Evolutionary conservation across 2,113 vertebrate genomes (phyloP), one percentile per base, ranked within the genome.

Genomic region (Arenaria interpres): DNA sequence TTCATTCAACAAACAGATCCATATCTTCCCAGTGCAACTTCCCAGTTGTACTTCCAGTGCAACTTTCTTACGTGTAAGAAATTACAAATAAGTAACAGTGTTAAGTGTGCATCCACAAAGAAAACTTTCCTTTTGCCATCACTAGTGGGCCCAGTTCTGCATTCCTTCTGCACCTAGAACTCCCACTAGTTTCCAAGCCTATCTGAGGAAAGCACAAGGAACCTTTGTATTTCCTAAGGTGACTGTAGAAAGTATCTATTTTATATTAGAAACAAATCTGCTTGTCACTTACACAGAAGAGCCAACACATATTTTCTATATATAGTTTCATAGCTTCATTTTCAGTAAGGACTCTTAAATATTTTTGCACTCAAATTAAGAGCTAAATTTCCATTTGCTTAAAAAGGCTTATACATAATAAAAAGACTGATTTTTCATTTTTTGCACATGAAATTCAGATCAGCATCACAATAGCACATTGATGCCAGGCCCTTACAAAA

Each of bases 401-500:
- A 66, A 54, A 94, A 96, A 95, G 79, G 12, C 23, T 92, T 89
- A 91, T 53, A 93, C 82, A 87, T 89, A 90, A 89, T 80, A 85
- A 93, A 88, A 95, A 85, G 71, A 33, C 48, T 73, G 48, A 85
- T 85, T 90, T 96, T 95, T 91, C 35, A 95, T 97, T 95, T 96
- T 74, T 97, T 76, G 32, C 30, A 37, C 66, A 89, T 78, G 80
- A 94, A 96, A 97, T 91, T 96, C 89, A 93, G 90, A 95, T 93
- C 93, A 86, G 67, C 37, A 93, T 96, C 93, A 91, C 73, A 92
- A 95, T 68, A 95, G 57, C 28, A 57, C 93, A 96, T 93, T 96
- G 93, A 97, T 73, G 90, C 83, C 81, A 96, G 56, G 24, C 16
- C 24, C 81, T 85, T 86, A 75, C 64, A 86, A 93, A 96, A 93